Evolutionary conservation across 2,888 invertebrate species (phyloP).

Genomic region (Erpobdella octoculata): DNA sequence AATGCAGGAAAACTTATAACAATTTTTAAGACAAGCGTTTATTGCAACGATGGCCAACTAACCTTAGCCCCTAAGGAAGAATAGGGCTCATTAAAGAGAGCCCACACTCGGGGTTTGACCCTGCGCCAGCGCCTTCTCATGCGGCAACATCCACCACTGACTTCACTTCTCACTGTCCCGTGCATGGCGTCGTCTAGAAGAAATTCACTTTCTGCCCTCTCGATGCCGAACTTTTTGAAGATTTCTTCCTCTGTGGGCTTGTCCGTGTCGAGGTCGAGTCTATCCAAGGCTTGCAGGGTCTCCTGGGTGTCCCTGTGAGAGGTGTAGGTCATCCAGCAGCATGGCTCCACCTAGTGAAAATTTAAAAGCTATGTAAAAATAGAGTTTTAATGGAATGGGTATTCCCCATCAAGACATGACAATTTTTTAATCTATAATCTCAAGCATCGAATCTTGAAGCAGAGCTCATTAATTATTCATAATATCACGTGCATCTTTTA

Average conservation of each 20-base stretch:
- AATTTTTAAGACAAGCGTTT: no score
- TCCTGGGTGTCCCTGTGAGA: constrained; percentile 90
- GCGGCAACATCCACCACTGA: neutral
- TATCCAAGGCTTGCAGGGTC: constrained; percentile 90
- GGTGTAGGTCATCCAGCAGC: constrained; percentile 98
- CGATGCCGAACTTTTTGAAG: constrained; percentile 14
- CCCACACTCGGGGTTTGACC: constrained; percentile 20
- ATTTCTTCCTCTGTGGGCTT: constrained; percentile 19
- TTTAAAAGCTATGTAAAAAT: neutral
- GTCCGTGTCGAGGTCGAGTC: constrained; percentile 48
- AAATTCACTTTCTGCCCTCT: neutral
- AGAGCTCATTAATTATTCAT: no score
- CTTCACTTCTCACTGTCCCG: neutral
- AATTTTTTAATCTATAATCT: no score
- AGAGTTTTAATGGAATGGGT: no score
- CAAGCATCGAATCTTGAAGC: no score
- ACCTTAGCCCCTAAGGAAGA: constrained; percentile 20
- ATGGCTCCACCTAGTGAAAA: constrained; percentile 81
- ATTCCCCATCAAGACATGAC: no score
- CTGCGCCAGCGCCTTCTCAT: constrained; percentile 9
- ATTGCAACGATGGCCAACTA: no score
- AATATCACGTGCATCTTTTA: no score
- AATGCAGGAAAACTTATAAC: no score
- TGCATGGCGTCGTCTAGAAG: neutral
- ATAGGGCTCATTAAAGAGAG: constrained; percentile 22